Evolutionary conservation across 2,797 vertebrate genomes (phyloP).

Genomic region (Crenichthys baileyi): DNA sequence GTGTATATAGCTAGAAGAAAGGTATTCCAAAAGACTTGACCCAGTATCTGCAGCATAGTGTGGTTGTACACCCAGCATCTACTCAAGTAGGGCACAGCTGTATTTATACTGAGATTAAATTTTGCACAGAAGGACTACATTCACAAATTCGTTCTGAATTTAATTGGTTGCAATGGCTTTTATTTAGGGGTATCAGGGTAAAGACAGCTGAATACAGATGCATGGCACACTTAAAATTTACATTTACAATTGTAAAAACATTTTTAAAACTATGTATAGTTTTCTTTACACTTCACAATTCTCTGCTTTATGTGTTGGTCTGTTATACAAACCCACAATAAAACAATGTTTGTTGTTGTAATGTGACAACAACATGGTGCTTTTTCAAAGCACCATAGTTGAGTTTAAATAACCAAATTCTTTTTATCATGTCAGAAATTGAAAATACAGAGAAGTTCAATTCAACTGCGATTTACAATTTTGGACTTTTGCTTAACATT

Average conservation of each 20-base stretch:
- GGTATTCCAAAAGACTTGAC: not conserved
- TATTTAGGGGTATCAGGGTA: too few species aligned
- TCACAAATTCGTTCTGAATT: too few species aligned
- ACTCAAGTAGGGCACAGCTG: too few species aligned
- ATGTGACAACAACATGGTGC: too few species aligned
- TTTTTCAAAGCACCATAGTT: not conserved
- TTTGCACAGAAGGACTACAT: too few species aligned
- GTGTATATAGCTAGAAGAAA: not conserved
- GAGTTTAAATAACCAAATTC: too few species aligned
- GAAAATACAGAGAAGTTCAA: not conserved
- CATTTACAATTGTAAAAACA: not conserved
- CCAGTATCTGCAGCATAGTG: not conserved
- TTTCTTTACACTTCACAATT: not conserved
- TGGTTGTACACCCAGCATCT: too few species aligned
- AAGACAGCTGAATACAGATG: not conserved
- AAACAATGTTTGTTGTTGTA: not conserved
- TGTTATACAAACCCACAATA: not conserved
- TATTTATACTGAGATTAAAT: too few species aligned
- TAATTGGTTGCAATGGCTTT: too few species aligned
- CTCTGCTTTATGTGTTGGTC: not conserved
- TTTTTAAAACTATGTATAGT: not conserved
- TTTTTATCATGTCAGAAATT: not conserved
- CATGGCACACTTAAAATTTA: not conserved
- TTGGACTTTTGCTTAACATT: not conserved
- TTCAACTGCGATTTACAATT: not conserved